Conservation (phyloP, 2,888 invertebrate species). For the Chloroclysta siterata region DNA sequence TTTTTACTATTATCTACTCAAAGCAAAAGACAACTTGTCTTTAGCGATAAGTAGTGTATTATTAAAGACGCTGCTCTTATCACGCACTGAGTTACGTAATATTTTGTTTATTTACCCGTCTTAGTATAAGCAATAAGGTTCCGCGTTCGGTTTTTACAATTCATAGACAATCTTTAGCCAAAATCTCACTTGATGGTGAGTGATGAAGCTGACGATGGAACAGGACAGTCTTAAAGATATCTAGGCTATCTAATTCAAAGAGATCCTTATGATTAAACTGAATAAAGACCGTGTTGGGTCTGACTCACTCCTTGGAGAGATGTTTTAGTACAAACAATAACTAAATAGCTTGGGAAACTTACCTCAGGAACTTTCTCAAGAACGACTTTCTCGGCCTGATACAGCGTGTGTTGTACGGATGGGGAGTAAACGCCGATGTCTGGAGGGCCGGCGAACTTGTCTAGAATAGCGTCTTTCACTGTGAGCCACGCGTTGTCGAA, state of each 20-base stretch:
- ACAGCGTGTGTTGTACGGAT: constrained; percentile 92
- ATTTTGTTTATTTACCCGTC: background rate
- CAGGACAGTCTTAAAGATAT: too few relatives aligned
- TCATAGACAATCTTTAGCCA: too few relatives aligned
- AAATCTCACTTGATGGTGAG: too few relatives aligned
- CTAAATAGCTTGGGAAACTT: constrained; percentile 39
- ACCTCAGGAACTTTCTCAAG: constrained; percentile 89
- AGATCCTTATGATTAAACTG: too few relatives aligned
- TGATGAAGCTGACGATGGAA: too few relatives aligned
- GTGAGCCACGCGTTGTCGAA: constrained; percentile 89
- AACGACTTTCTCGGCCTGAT: constrained; percentile 88
- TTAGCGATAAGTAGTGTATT: too few relatives aligned
- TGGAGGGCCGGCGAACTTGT: constrained; percentile 91
- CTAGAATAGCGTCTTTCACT: constrained; percentile 88
- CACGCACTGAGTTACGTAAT: too few relatives aligned
- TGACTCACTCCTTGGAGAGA: background rate
- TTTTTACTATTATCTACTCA: background rate
- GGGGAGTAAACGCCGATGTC: constrained; percentile 90
- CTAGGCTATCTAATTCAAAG: too few relatives aligned
- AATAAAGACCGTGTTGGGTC: too few relatives aligned
- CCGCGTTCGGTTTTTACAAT: too few relatives aligned
- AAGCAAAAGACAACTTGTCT: background rate
- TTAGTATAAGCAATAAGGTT: background rate
- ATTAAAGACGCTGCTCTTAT: too few relatives aligned
- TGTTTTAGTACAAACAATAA: background rate